Evolutionary conservation across 2,113 vertebrate genomes (phyloP), one percentile per base, ranked within the genome.

Genomic region (Blennius ocellaris): DNA sequence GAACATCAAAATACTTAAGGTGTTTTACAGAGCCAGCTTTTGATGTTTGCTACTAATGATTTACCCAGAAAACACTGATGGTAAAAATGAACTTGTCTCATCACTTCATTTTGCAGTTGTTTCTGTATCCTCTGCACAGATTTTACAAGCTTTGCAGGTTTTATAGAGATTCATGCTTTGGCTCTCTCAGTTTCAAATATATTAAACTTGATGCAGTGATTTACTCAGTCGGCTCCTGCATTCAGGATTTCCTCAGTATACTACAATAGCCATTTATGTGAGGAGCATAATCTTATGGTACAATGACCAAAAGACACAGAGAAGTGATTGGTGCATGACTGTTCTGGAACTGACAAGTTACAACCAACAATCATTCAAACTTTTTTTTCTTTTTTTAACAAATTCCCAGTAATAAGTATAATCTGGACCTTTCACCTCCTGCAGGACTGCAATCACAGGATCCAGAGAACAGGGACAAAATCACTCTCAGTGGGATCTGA

Each of bases 371-470:
- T 56, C 57, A 45, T 44, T 8, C 36, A 50, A 85, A 45, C 38
- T 30, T 69, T n/a, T n/a, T n/a, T n/a, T n/a, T n/a, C n/a, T n/a
- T n/a, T n/a, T 70, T 40, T 11, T 49, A 68, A 69, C 54, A 62
- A 36, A 71, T 62, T 56, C 30, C 3, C 36, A 15, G 36, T 66
- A 61, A 80, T 75, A 41, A 75, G 17, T 70, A 37, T 73, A 71
- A 83, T 83, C 68, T 61, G 62, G 49, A 76, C 49, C 11, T 68
- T 60, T 39, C 38, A 54, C 63, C 56, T 64, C 51, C 58, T 76
- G 73, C 43, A 66, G 38, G 16, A 73, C 40, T 60, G 65, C 64
- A 81, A 72, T 86, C 78, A 80, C 43, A 48, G 12, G 69, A 69
- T 76, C 68, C 72, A 52, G 50, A 52, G 64, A 64, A 16, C 37